These are phyloP conservation scores for Pristionchus japonicus DNA, from an alignment of 2,888 invertebrate species.

Conservation along the genomic window DNA sequence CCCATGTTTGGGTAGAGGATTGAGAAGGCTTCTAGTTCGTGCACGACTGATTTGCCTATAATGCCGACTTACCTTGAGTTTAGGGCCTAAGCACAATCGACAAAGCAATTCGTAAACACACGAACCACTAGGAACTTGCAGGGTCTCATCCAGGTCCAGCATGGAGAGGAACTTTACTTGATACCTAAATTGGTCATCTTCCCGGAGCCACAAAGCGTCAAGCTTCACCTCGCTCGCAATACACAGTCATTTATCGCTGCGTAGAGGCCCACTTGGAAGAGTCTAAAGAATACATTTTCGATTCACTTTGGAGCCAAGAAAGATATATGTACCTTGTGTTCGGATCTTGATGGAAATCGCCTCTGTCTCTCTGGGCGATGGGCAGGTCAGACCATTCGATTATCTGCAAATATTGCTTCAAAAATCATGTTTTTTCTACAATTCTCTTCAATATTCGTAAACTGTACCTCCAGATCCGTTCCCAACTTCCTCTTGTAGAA, in stretches of 20 bases:
- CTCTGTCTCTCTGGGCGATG: conserved; percentile 48
- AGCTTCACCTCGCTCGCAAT: neutral
- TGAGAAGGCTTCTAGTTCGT: neutral
- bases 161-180: conserved; percentile 57
- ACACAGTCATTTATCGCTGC: conserved; percentile 35
- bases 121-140: neutral
- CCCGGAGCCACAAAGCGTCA: neutral
- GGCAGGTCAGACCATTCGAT: conserved; percentile 60
- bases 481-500: conserved; percentile 57
- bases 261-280: conserved; percentile 25
- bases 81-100: neutral
- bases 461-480: conserved; percentile 49
- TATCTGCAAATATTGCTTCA: conserved; percentile 40
- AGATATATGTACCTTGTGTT: conserved; percentile 2
- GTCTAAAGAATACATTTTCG: neutral
- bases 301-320: neutral
- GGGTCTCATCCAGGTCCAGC: conserved; percentile 55
- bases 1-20: neutral
- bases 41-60: neutral
- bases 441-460: neutral
- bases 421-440: too few species aligned
- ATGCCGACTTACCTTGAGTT: too few species aligned
- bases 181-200: conserved; percentile 44
- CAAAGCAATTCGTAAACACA: too few species aligned
- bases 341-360: conserved; percentile 6